Evolutionary conservation across 2,113 vertebrate genomes (phyloP), one percentile per base, ranked within the genome.

Genomic region (Chrysochloris asiatica): DNA sequence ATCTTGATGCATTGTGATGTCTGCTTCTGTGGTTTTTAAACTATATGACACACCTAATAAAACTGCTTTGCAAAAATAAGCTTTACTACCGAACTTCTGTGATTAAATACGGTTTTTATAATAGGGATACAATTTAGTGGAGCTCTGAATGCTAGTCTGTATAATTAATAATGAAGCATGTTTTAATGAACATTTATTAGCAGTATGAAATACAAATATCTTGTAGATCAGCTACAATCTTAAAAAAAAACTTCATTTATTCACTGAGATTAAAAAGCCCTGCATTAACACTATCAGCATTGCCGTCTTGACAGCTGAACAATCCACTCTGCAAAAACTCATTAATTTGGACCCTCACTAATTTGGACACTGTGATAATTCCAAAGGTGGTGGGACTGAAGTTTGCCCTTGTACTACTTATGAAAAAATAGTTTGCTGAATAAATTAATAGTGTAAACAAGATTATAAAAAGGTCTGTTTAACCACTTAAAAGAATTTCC

Each of bases 21-120:
- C 59, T 95, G 76, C 28, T 84, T 90, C 3, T 86, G 12, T 63
- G 93, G 10, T 17, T 94, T 95, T 93, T 88, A 96, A 97, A 43
- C n/a, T 88, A 73, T 93, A 76, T 56, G 93, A 28, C 24, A 88
- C 12, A 82, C 26, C 69, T 96, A 96, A 97, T 96, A 96, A 95
- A 96, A 96, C 86, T 80, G 79, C 65, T 88, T 95, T 94, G n/a
- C 47, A 94, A 95, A 97, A 97, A 97, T 95, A 95, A 91, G 19
- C 38, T 93, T 96, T 96, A 95, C 90, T 97, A 95, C n/a, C 0
- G 52, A 95, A 96, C 96, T 96, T 97, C 71, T 88, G 47, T 96
- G 97, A 96, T 97, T 97, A 97, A 97, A 96, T 95, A 91, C 14
- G 8, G 10, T 96, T 96, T 88, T 96, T 97, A 88, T 96, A 94